Conservation (phyloP, 2,888 invertebrate species). For the Chloroclystis v-ata region DNA sequence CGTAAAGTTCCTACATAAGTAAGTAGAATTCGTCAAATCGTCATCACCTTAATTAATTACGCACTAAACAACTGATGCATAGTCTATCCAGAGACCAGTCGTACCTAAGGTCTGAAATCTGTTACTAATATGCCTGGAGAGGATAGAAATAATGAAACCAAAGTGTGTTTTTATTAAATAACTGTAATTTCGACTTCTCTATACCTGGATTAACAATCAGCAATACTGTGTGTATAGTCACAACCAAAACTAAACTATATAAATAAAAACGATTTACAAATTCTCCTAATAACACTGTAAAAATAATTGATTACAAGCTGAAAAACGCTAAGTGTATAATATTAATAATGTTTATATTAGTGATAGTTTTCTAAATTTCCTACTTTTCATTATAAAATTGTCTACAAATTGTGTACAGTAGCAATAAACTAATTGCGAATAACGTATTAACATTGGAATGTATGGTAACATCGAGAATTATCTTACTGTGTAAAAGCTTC, state of each 20-base stretch:
- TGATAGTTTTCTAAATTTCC: slow-evolving; percentile 21
- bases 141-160: slow-evolving; percentile 5
- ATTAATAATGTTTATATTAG: slow-evolving; percentile 19
- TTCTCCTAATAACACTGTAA: slow-evolving; percentile 34
- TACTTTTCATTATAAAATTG: slow-evolving; percentile 55
- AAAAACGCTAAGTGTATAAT: slow-evolving; percentile 35
- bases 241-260: slow-evolving; percentile 43
- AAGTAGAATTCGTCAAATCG: too few relatives aligned
- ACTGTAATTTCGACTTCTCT: slow-evolving; percentile 33
- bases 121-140: too few relatives aligned
- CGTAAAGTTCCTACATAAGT: too few relatives aligned
- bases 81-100: too few relatives aligned
- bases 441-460: slow-evolving; percentile 59
- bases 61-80: too few relatives aligned
- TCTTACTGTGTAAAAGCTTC: slow-evolving; percentile 74
- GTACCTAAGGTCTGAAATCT: too few relatives aligned
- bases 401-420: slow-evolving; percentile 66
- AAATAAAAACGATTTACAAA: slow-evolving; percentile 30
- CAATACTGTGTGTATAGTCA: slow-evolving; percentile 51
- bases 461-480: slow-evolving; percentile 60
- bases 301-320: slow-evolving; percentile 30
- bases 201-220: slow-evolving; percentile 59
- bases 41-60: too few relatives aligned
- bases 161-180: slow-evolving; percentile 16
- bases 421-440: slow-evolving; percentile 50